Evolutionary conservation across 2,888 invertebrate genomes (phyloP).

Genomic region (Gandaritis pyraliata): DNA sequence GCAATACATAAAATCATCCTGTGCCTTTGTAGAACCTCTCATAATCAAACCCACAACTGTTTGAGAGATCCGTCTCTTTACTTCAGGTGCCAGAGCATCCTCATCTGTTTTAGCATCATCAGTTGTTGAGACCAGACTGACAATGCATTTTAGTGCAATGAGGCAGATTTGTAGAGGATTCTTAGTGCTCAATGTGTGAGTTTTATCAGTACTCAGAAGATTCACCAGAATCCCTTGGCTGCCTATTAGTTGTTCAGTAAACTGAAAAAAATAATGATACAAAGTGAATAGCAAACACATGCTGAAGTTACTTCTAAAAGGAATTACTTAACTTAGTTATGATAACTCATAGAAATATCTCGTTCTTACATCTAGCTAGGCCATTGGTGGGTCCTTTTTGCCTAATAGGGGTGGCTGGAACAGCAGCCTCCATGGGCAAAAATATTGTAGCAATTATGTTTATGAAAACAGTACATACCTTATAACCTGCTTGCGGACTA

Average conservation of each 20-base stretch:
- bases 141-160: slow-evolving; percentile 67
- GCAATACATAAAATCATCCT: slow-evolving; percentile 77
- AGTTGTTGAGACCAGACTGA: slow-evolving; percentile 52
- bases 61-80: slow-evolving; percentile 66
- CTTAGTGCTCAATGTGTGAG: slow-evolving; percentile 45
- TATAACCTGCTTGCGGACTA: slow-evolving; percentile 56
- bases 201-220: slow-evolving; percentile 58
- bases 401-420: too few relatives aligned
- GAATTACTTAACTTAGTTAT: too few relatives aligned
- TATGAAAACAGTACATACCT: slow-evolving; percentile 48
- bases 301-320: too few relatives aligned
- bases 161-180: slow-evolving; percentile 64
- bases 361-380: too few relatives aligned
- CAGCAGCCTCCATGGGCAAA: too few relatives aligned
- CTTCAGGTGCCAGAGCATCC: slow-evolving; percentile 49
- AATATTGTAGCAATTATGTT: too few relatives aligned
- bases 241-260: slow-evolving; percentile 67
- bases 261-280: slow-evolving; percentile 54
- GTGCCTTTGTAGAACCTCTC: slow-evolving; percentile 59
- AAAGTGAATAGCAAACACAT: too few relatives aligned
- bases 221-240: slow-evolving; percentile 64
- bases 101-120: slow-evolving; percentile 55
- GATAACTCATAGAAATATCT: too few relatives aligned
- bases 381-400: too few relatives aligned
- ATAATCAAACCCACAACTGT: slow-evolving; percentile 69